Evolutionary conservation across 2,113 vertebrate genomes (phyloP).

Genomic region (Origma solitaria): DNA sequence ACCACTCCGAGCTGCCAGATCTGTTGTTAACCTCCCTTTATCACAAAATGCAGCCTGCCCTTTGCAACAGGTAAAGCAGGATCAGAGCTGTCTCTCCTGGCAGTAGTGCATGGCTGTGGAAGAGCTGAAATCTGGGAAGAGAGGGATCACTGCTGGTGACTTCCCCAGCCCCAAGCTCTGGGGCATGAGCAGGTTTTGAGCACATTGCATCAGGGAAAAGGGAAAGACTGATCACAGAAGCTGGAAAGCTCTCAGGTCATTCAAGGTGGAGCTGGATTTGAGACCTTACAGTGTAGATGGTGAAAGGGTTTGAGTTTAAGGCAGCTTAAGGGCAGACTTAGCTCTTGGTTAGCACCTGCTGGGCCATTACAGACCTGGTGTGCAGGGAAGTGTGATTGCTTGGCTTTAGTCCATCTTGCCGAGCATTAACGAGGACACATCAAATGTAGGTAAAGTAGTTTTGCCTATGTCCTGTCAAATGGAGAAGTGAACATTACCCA

Average conservation of each 20-base stretch:
- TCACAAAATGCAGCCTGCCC: neutral
- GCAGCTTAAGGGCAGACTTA: neutral
- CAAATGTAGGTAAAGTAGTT: neutral
- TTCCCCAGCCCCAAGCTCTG: neutral
- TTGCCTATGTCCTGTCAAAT: neutral
- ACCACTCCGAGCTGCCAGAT: neutral
- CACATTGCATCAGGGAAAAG: neutral
- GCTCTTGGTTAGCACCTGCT: neutral
- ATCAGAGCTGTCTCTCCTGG: neutral
- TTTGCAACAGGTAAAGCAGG: neutral
- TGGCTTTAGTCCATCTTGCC: neutral
- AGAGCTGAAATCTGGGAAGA: neutral
- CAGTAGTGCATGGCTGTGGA: neutral
- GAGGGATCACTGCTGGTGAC: neutral
- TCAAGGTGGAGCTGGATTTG: neutral
- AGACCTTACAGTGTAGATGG: neutral
- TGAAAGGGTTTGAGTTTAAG: neutral
- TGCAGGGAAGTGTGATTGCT: neutral
- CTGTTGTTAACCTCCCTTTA: neutral
- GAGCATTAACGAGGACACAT: neutral
- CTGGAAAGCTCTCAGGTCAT: neutral
- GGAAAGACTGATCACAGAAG: neutral
- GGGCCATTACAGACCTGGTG: neutral
- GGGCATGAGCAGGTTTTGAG: neutral
- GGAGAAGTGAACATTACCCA: neutral